Conservation (phyloP, 2,113 vertebrate species). For the Sapayoa aenigma region DNA sequence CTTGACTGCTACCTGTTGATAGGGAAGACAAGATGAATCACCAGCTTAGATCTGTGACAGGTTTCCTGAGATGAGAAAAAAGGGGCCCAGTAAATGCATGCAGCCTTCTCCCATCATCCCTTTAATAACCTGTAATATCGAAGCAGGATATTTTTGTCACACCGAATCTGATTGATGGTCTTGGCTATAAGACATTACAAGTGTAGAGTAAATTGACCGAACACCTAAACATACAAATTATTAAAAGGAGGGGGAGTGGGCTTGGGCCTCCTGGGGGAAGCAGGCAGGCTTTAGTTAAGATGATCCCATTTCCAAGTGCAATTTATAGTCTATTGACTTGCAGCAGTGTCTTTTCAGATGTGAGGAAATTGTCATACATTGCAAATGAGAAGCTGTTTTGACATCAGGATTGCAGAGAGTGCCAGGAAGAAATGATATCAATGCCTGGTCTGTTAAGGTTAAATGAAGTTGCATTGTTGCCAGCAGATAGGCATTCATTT, state of each 20-base stretch:
- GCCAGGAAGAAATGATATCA: slow-evolving; percentile 85
- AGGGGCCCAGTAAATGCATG: slow-evolving; percentile 71
- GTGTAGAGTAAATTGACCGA: slow-evolving; percentile 85
- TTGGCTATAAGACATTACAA: slow-evolving; percentile 82
- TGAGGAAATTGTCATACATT: slow-evolving; percentile 96
- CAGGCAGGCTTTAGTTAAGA: slow-evolving; percentile 89
- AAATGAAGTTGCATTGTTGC: slow-evolving; percentile 83
- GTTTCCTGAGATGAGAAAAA: slow-evolving; percentile 84
- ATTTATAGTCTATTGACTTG: slow-evolving; percentile 98
- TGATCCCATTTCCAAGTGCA: slow-evolving; percentile 87
- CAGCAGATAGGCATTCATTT: slow-evolving; percentile 79
- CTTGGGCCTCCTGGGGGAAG: slow-evolving; percentile 75
- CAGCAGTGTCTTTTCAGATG: slow-evolving; percentile 88
- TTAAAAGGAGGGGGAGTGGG: slow-evolving; percentile 86
- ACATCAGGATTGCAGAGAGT: slow-evolving; percentile 76
- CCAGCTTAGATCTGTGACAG: slow-evolving; percentile 76
- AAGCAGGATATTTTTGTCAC: slow-evolving; percentile 84
- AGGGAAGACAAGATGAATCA: slow-evolving; percentile 79
- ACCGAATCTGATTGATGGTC: slow-evolving; percentile 86
- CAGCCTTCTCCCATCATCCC: slow-evolving; percentile 76
- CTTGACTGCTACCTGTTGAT: slow-evolving; percentile 81
- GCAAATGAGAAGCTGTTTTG: slow-evolving; percentile 94
- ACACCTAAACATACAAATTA: slow-evolving; percentile 98
- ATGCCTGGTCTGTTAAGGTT: slow-evolving; percentile 81
- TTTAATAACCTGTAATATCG: slow-evolving; percentile 92